Percentiles rank a stretch among this genome's conserved stretches.
phyloP scores from a whole-genome alignment of 1,140 invertebrate genomes.

The Cydia amplana region DNA sequence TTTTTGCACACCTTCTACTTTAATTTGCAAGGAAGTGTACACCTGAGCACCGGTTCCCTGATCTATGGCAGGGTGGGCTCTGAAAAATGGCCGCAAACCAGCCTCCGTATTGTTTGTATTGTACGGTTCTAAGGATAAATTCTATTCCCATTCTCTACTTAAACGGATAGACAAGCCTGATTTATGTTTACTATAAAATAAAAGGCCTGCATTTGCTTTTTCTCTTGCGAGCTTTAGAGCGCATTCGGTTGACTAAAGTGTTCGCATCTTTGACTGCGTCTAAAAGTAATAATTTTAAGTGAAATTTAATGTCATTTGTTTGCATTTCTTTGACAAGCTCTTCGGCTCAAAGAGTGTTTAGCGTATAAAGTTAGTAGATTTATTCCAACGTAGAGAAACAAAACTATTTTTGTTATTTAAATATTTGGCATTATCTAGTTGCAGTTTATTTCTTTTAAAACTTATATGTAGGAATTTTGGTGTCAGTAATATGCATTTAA shows the following conservation, averaged over 20 bases:
- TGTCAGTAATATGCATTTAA: no score
- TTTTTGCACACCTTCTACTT: not conserved
- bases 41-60: conserved; percentile 25
- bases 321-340: not conserved
- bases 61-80: conserved; percentile 26
- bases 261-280: not conserved
- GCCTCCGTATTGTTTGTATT: conserved; percentile 27
- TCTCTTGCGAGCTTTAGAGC: not conserved
- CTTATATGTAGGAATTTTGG: no score
- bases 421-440: no score
- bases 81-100: conserved; percentile 19
- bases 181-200: conserved; percentile 30
- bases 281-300: not conserved
- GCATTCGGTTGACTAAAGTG: not conserved
- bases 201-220: conserved; percentile 3
- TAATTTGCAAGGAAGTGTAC: conserved; percentile 19
- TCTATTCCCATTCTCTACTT: conserved; percentile 29
- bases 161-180: conserved; percentile 27
- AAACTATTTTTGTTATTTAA: no score
- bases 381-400: no score
- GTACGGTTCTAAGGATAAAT: conserved; percentile 25
- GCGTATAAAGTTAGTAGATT: no score
- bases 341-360: not conserved
- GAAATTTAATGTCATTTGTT: not conserved
- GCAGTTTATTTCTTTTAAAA: no score